phyloP scores from a whole-genome alignment of 2,888 invertebrate species.

The Aspidapion aeneum region DNA sequence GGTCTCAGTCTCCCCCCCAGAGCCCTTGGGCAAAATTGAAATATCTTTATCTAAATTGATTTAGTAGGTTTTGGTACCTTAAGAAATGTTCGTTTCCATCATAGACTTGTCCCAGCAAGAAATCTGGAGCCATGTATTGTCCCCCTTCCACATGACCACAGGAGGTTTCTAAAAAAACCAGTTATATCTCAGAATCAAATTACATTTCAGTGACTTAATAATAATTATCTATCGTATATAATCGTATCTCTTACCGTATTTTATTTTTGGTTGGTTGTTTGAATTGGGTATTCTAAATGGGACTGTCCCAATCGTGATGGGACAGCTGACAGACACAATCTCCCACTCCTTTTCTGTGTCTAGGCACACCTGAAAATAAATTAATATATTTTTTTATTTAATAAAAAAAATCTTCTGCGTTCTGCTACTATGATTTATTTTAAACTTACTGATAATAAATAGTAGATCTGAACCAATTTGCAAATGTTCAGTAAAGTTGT shows the following conservation, averaged over 20 bases:
- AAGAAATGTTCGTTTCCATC: constrained; percentile 57
- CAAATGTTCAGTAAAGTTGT: constrained; percentile 71
- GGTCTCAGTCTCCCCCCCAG: no score
- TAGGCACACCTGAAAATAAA: constrained; percentile 57
- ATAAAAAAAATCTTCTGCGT: no score
- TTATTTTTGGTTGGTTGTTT: constrained; percentile 56
- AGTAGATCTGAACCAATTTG: constrained; percentile 63
- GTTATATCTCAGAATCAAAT: neutral
- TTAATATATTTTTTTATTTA: neutral
- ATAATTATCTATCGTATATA: no score
- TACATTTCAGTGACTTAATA: no score
- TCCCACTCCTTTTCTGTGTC: constrained; percentile 68
- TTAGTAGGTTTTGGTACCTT: no score
- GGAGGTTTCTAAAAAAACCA: constrained; percentile 57
- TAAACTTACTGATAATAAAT: constrained; percentile 61
- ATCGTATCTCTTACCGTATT: constrained; percentile 67
- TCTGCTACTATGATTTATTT: no score
- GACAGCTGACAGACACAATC: constrained; percentile 68
- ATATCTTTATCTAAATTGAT: no score
- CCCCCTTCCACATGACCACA: constrained; percentile 73
- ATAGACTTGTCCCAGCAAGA: constrained; percentile 74
- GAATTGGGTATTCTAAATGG: constrained; percentile 66
- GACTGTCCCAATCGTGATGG: constrained; percentile 71
- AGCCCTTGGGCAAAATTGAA: no score
- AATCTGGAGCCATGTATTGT: constrained; percentile 73